A percentile compares a stretch with the other conserved stretches of the same genome.
These are phyloP conservation scores for Typhlichthys subterraneus DNA, from an alignment of 2,797 vertebrate species.

Conservation along the genomic window DNA sequence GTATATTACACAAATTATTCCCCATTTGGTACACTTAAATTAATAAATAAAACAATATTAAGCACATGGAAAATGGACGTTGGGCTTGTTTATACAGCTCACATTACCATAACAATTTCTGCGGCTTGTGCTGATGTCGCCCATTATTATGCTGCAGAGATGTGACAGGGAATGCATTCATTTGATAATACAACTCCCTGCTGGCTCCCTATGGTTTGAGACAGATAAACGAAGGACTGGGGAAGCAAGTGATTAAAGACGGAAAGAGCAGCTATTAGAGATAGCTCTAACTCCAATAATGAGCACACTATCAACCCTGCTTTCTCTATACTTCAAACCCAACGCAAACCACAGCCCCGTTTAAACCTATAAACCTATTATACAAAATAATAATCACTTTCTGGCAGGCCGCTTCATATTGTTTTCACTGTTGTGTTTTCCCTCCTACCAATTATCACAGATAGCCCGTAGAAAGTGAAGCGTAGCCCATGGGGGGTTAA, in stretches of 20 bases:
- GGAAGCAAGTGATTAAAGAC: constrained; percentile 35
- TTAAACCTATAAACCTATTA: constrained; percentile 2
- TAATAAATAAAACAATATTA: constrained; percentile 54
- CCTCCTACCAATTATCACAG: constrained; percentile 39
- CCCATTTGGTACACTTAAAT: constrained; percentile 22
- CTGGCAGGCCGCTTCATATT: constrained; percentile 32
- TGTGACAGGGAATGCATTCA: constrained; percentile 44
- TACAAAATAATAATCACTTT: constrained; percentile 12
- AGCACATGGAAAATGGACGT: constrained; percentile 47
- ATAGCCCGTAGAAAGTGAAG: constrained; percentile 22
- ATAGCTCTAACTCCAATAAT: constrained; percentile 19
- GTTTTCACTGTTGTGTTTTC: constrained; percentile 14
- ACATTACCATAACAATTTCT: constrained; percentile 47
- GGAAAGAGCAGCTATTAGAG: constrained; percentile 11
- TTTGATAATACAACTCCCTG: constrained; percentile 31
- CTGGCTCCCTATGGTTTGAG: constrained; percentile 31
- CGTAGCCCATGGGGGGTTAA: constrained; percentile 30
- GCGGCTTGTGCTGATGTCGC: constrained; percentile 36
- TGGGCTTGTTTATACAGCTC: constrained; percentile 43
- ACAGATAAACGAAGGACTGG: constrained; percentile 30
- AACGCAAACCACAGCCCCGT: neutral
- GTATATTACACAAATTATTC: constrained; percentile 34
- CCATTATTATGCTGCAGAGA: constrained; percentile 34
- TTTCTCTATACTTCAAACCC: constrained; percentile 6
- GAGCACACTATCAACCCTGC: constrained; percentile 14